Percentiles rank a stretch among this genome's conserved stretches.
Conservation (phyloP, 64 coral and sea anemone genomes). For the Exaiptasia diaphana region DNA sequence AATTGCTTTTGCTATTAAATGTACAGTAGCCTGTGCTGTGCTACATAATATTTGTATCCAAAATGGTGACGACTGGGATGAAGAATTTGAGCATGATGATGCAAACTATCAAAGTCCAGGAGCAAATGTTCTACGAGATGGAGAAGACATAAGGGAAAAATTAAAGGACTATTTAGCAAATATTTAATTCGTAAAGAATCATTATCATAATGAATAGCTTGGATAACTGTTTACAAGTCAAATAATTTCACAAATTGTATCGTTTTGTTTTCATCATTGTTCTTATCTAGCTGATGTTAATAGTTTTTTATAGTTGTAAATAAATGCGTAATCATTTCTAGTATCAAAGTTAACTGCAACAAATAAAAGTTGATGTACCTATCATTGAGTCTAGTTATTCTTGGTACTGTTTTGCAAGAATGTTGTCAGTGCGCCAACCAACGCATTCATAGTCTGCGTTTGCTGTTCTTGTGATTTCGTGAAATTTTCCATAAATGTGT, state of each 20-base stretch:
- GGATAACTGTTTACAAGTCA: too few relatives aligned
- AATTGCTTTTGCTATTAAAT: conserved; percentile 2
- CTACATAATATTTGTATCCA: conserved; percentile 14
- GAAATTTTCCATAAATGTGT: conserved; percentile 5
- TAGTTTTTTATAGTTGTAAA: too few relatives aligned
- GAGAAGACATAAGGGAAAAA: not conserved
- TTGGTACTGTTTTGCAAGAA: not conserved
- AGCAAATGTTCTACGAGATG: conserved; percentile 13
- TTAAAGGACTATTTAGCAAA: not conserved
- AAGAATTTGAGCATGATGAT: not conserved
- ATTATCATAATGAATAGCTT: too few relatives aligned
- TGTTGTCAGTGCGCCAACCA: not conserved
- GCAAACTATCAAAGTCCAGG: not conserved
- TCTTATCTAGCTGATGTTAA: too few relatives aligned
- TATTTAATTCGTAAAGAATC: too few relatives aligned
- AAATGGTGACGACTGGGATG: conserved; percentile 24
- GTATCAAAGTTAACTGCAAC: too few relatives aligned
- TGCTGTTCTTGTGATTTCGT: conserved; percentile 5
- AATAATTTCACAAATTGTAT: too few relatives aligned
- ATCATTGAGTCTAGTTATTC: too few relatives aligned
- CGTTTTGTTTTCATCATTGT: too few relatives aligned
- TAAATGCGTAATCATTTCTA: too few relatives aligned
- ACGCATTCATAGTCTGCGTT: not conserved
- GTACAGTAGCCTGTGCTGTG: conserved; percentile 15
- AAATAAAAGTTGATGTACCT: too few relatives aligned